phyloP scores from a whole-genome alignment of 37 sponge, comb jelly and placozoan genomes.

The Eunapius fragilis region DNA sequence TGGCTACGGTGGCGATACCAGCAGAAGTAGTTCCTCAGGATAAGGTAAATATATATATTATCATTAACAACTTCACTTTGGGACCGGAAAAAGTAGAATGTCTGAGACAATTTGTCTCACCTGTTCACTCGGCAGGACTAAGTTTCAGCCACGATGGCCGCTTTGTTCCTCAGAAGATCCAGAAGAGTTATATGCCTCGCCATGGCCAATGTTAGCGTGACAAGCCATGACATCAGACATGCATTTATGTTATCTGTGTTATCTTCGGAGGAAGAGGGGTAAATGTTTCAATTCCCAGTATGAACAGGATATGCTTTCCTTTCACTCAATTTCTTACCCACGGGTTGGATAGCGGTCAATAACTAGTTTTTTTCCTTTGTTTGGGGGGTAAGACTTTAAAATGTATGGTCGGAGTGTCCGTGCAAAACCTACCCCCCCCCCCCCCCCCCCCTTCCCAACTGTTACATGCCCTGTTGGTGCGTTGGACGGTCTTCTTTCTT shows the following conservation, averaged over 20 bases:
- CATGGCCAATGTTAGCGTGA: constrained; percentile 17
- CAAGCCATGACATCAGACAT: neutral
- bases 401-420: too few relatives aligned
- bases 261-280: neutral
- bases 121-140: neutral
- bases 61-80: neutral
- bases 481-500: neutral
- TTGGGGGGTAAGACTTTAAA: too few relatives aligned
- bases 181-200: constrained; percentile 1
- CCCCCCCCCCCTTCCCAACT: too few relatives aligned
- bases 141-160: constrained; percentile 21
- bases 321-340: neutral
- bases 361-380: too few relatives aligned
- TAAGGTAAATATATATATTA: neutral
- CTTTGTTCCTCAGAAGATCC: constrained; percentile 24
- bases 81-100: neutral
- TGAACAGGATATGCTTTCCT: neutral
- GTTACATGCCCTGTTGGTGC: too few relatives aligned
- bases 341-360: neutral
- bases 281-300: neutral
- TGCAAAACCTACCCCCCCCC: too few relatives aligned
- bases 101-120: neutral
- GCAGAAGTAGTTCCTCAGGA: neutral
- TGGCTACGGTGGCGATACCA: neutral
- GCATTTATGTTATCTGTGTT: neutral